Conservation (phyloP, 2,888 invertebrate genomes). For the Cryptus armator region DNA sequence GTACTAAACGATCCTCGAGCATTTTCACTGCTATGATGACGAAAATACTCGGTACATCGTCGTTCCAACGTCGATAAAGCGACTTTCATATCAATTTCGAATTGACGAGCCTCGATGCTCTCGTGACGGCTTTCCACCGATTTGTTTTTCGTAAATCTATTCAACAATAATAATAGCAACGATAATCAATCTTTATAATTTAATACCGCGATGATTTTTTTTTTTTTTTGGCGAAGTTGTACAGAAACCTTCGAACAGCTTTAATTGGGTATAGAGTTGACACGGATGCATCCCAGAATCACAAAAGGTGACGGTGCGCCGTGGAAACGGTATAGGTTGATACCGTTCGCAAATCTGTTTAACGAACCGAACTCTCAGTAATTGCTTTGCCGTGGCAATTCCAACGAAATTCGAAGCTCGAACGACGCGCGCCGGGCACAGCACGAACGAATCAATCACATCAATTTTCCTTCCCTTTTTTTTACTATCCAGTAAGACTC, state of each 20-base stretch:
- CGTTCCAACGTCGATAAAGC: neutral
- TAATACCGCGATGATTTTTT: neutral
- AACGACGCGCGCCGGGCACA: constrained; percentile 12
- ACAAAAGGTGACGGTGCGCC: neutral
- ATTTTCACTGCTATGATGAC: neutral
- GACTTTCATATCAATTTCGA: constrained; percentile 6
- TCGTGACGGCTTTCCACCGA: constrained; percentile 3
- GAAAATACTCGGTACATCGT: neutral
- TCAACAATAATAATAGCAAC: neutral
- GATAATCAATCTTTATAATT: neutral
- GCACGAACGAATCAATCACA: constrained; percentile 30
- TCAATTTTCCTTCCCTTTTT: constrained; percentile 18
- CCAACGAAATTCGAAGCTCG: constrained; percentile 45
- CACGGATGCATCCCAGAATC: neutral
- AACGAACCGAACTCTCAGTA: constrained; percentile 64
- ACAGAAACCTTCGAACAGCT: neutral
- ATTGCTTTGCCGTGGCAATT: constrained; percentile 61
- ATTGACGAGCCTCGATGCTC: constrained; percentile 4
- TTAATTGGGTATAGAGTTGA: constrained; percentile 9
- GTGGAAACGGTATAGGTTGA: constrained; percentile 40
- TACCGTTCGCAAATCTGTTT: constrained; percentile 57
- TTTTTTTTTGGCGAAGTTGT: neutral
- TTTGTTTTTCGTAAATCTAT: neutral
- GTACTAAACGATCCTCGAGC: constrained; percentile 5
- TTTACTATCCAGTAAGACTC: neutral